These are phyloP conservation scores for Donacobius atricapilla DNA, from an alignment of 2,113 vertebrate species.

Conservation along the genomic window DNA sequence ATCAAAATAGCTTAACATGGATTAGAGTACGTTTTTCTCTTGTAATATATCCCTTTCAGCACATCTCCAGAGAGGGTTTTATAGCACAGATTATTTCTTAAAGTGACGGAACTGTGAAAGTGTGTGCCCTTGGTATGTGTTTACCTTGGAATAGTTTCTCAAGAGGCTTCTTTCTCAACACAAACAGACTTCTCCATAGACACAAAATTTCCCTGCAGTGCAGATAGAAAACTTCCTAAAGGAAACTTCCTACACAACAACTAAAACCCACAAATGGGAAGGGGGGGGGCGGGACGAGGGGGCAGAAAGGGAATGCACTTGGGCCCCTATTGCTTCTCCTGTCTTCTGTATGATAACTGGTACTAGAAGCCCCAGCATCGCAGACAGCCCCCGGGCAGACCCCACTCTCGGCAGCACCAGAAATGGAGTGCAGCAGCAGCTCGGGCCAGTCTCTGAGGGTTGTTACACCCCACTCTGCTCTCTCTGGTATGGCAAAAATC, in stretches of 20 bases:
- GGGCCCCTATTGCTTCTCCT: neutral
- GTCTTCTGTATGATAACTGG: neutral
- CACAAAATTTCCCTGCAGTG: neutral
- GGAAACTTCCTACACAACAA: neutral
- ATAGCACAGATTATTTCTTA: neutral
- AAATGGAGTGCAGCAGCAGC: neutral
- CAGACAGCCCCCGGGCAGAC: neutral
- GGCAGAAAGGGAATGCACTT: neutral
- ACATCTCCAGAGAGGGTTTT: neutral
- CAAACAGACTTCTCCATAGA: neutral
- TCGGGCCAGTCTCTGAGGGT: neutral
- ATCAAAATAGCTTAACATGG: neutral
- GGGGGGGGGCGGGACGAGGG: neutral
- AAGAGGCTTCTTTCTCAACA: neutral
- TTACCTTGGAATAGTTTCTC: neutral
- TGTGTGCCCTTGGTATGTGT: neutral
- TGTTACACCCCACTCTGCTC: neutral
- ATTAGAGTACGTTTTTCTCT: neutral
- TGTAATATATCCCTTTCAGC: neutral
- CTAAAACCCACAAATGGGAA: neutral
- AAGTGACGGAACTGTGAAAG: neutral
- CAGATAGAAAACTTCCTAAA: neutral
- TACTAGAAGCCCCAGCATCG: neutral
- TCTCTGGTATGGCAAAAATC: neutral
- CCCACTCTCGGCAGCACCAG: neutral